Base-by-base conservation (phyloP, 2,888 invertebrate genomes). In the Iphiclides podalirius region DNA sequence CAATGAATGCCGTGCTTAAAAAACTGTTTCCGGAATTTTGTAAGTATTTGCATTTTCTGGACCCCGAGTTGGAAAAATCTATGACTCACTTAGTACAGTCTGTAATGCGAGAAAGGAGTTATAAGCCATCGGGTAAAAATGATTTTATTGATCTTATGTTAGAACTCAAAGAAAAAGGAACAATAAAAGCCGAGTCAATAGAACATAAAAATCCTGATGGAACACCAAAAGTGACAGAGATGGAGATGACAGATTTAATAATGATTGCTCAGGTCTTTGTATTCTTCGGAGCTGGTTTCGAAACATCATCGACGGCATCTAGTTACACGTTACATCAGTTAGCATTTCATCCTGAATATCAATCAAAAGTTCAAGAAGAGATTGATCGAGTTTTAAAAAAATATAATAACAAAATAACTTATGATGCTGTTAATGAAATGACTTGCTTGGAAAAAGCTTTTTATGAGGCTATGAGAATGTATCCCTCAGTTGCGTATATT, bases 121-220 rank as follows among this genome's bases (percentile, higher is more conserved):
- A 75, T 42, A 71, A 75, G 35, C 61, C 81, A 1, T 75, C 76
- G 0, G 83, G 81, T 2, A 73, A 72, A 57, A 79, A 86, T 36
- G 86, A 86, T 57, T 86, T 86, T 28, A 75, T 86, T n/a, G 86
- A 86, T 53, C 62, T 83, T 41, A 62, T 86, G 58, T 64, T 86
- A 16, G 81, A 83, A 48, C 57, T 81, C 0, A 75, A 63, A 64
- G 51, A 79, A 54, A 78, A 80, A 54, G 12, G 12, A 2, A 31
- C 1, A 31, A 31, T 79, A 33, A 57, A 57, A 1, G 72, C 64
- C 0, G 75, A 79, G 40, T 79, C 79, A 0, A 54, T 79, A 13
- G 77, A 78, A 38, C 64, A 58, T 6, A 11, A 53, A 0, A 69
- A 69, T 31, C 8, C 64, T 0, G 75, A 79, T 26, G 78, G 78